phyloP scores from a whole-genome alignment of 2,113 vertebrate genomes.

The Trogon surrucura region DNA sequence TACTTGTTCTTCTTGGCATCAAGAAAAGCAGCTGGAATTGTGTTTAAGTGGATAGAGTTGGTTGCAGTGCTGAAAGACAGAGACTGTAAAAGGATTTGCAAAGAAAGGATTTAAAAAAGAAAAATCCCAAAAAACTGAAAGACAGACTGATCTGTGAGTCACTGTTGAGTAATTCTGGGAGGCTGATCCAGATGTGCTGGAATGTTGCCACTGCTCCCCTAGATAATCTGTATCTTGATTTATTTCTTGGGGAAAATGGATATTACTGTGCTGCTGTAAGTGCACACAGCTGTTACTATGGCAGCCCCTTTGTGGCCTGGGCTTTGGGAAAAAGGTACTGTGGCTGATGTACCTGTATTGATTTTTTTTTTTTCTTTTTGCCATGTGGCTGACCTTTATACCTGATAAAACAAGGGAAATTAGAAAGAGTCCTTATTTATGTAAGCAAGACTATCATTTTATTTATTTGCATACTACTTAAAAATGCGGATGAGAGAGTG shows the following conservation, averaged over 20 bases:
- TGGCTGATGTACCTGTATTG: neutral
- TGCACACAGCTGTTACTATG: neutral
- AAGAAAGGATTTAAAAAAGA: neutral
- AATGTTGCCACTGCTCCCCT: neutral
- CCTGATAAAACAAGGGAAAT: neutral
- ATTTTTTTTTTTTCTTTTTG: neutral
- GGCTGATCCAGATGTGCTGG: slow-evolving; percentile 31
- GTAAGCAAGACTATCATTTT: neutral
- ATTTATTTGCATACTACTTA: neutral
- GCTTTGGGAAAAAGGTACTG: neutral
- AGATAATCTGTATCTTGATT: neutral
- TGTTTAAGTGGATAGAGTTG: neutral
- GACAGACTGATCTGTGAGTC: neutral
- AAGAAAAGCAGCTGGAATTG: neutral
- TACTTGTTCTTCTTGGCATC: neutral
- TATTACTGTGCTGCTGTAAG: neutral
- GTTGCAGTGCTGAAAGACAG: neutral
- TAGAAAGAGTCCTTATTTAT: neutral
- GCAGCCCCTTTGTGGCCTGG: neutral
- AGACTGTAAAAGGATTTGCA: slow-evolving; percentile 2
- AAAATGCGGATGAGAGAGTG: neutral
- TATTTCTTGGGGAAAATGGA: slow-evolving; percentile 2
- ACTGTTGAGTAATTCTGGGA: neutral
- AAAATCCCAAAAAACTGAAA: neutral
- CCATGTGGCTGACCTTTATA: neutral